Evolutionary conservation across 2,113 vertebrate genomes (phyloP), one percentile per base, ranked within the genome.

Genomic region (Cochlearius cochlearius): DNA sequence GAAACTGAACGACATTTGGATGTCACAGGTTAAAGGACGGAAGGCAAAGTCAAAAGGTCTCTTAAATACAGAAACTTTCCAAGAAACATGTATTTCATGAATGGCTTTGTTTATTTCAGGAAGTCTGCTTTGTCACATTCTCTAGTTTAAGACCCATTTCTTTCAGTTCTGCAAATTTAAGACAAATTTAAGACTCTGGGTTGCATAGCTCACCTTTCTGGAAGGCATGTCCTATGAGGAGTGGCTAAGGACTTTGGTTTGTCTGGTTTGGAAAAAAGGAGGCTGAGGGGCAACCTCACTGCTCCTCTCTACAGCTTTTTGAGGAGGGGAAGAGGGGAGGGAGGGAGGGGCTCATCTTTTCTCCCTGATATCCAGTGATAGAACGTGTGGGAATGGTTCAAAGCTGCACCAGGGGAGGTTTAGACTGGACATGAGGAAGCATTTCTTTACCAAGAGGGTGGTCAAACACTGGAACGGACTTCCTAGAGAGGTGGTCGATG

Each of bases 371-470:
- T 68, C 26, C 53, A 77, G 36, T 9, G 21, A 60, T 2, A 25
- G 26, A 27, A 69, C 2, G 0, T 0, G 1, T 14, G 13, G 38
- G 17, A 62, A 60, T 15, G 21, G 38, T 15, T 43, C 20, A 68
- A 59, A 77, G 45, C 20, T 26, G 20, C 2, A 0, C 32, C 25
- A 36, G 10, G 26, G 21, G 13, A 76, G 38, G 21, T 38, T 87
- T 26, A 87, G 27, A 45, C 38, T 45, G 47, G 34, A 38, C 22
- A 18, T 22, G 13, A 45, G 27, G 38, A 62, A 60, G 22, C 14
- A 78, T 45, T 78, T 69, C 9, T 53, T 43, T 27, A 62, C 26
- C 1, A 0, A 69, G 43, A n/a, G 5, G 20, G 25, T 50, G 25
- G 36, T 50, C 60, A 67, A 29, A 41, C 23, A 67, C 14, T 41